Base-by-base conservation (phyloP, 2,888 invertebrate species). In the Ephialtes manifestator region DNA sequence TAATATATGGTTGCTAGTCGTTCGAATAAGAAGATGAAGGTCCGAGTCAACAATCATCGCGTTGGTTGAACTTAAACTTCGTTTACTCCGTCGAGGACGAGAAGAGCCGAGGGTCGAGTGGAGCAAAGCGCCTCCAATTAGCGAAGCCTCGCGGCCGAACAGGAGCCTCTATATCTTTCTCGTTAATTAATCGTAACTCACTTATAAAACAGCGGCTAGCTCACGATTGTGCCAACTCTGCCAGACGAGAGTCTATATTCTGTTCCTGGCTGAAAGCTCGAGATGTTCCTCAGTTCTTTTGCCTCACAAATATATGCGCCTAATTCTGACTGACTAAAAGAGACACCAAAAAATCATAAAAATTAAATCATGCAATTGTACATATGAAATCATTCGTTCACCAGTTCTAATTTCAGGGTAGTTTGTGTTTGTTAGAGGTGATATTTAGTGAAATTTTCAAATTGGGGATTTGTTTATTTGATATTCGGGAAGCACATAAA, bases 101-200 rank as follows among this genome's bases (percentile, higher is more conserved):
- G 55, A 51, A 28, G 28, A 11, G 63, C 39, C 53, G 72, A 77
- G 78, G 70, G 63, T 76, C 67, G 72, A 77, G 72, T 43, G 48
- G 51, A 78, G 83, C 68, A 79, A 84, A 87, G 77, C 84, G 60
- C 76, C 84, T 79, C 86, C 83, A 84, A 87, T 87, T 86, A 87
- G 81, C 72, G 80, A 81, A 81, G 53, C 78, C 80, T 72, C 79
- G 78, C 51, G 78, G 82, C 78, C 71, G 55, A 80, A 77, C 53
- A n/a, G 11, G 43, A 72, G 58, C 65, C 60, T 85, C 87, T 88
- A 75, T 88, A 75, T 87, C 88, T 87, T 85, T 84, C 86, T 84
- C 87, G 86, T 86, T 88, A 88, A 90, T 91, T 90, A 87, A 89
- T 88, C 89, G 88, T 86, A 86, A 89, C 80, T 88, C 88, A 83